Conservation (phyloP, 2,797 vertebrate genomes). For the Geotrypetes seraphini region DNA sequence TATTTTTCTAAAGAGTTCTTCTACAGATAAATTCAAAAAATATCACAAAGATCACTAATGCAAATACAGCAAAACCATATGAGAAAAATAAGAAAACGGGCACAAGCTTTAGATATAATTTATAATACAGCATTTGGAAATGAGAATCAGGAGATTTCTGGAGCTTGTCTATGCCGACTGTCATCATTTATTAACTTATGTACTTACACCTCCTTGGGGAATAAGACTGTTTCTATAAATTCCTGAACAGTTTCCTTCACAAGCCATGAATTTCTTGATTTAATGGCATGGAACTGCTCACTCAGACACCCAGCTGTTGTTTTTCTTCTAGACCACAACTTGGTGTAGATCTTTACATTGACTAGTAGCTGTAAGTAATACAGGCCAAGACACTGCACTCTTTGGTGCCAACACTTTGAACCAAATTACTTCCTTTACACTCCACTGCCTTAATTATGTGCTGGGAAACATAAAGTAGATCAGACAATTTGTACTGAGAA, state of each 20-base stretch:
- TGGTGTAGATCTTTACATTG: conserved; percentile 51
- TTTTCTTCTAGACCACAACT: conserved; percentile 51
- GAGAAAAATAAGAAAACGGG: no score
- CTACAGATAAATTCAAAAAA: no score
- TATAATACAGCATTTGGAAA: background rate
- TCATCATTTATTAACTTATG: conserved; percentile 29
- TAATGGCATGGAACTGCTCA: conserved; percentile 30
- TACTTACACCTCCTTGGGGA: conserved; percentile 10
- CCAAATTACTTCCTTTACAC: conserved; percentile 90
- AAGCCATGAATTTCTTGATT: conserved; percentile 19
- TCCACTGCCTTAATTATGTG: conserved; percentile 85
- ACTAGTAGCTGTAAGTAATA: conserved; percentile 67
- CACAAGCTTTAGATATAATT: conserved; percentile 5
- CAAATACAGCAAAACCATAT: no score
- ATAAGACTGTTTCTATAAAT: conserved; percentile 12
- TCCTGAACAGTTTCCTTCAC: conserved; percentile 3
- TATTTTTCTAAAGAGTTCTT: no score
- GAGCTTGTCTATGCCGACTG: conserved; percentile 20
- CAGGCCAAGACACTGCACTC: conserved; percentile 57
- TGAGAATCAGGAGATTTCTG: background rate
- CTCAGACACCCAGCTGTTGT: conserved; percentile 22
- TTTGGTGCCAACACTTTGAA: conserved; percentile 84
- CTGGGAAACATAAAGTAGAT: conserved; percentile 85
- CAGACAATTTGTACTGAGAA: conserved; percentile 87
- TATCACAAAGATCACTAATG: background rate